Conservation (phyloP, 53 echinoderm and acorn worm genomes). For the Henricia sp. region DNA sequence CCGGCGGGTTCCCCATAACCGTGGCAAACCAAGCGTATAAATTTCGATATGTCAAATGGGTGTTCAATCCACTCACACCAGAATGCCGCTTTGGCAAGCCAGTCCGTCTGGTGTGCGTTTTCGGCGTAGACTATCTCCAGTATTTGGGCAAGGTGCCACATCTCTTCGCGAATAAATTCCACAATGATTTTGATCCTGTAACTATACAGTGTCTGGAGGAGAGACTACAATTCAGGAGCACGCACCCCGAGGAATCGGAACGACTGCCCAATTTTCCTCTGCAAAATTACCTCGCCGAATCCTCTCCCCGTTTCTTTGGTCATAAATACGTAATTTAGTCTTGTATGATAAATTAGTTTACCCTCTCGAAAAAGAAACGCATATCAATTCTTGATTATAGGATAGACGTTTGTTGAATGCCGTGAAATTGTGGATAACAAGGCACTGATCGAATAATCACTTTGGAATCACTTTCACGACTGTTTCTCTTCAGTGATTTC, state of each 20-base stretch:
- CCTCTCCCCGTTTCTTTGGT: no score
- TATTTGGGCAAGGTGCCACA: slow-evolving; percentile 44
- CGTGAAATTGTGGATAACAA: no score
- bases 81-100: slow-evolving; percentile 69
- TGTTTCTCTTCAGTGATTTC: no score
- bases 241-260: slow-evolving; percentile 24
- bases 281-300: no score
- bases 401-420: no score
- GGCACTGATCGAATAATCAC: no score
- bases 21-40: slow-evolving; percentile 74
- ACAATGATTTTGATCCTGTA: slow-evolving; percentile 60
- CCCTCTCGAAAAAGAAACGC: no score
- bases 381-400: no score
- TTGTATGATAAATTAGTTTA: no score
- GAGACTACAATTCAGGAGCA: slow-evolving; percentile 50
- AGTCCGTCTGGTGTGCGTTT: slow-evolving; percentile 60
- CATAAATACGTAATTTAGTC: no score
- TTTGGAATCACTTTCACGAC: no score
- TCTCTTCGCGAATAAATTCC: slow-evolving; percentile 72
- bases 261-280: slow-evolving; percentile 48
- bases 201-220: slow-evolving; percentile 69
- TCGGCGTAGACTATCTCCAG: slow-evolving; percentile 63
- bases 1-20: slow-evolving; percentile 83
- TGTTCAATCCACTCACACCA: slow-evolving; percentile 63
- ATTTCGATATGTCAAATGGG: slow-evolving; percentile 94